Base-by-base conservation (phyloP, 1,140 invertebrate species). In the Drosophila santomea region DNA sequence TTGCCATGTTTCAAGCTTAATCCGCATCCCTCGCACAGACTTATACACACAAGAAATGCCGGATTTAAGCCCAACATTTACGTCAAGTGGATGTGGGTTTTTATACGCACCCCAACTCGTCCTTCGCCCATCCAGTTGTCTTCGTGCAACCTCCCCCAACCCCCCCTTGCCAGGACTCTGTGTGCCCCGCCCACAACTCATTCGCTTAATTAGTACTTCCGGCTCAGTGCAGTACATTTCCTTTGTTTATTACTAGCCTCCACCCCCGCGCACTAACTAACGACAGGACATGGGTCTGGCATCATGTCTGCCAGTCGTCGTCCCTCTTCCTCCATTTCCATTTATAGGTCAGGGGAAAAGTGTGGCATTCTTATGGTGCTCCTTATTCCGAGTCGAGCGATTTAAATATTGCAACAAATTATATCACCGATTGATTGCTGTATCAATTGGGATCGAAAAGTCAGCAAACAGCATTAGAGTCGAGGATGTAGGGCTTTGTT, bases 1-100 rank as follows among this genome's bases (percentile, higher is more conserved):
- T 80, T 85, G 85, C 81, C 74, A 90, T 89, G 85, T 89, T 89
- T 89, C 69, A 89, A 83, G 84, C 84, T 89, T 89, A 89, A 89
- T 84, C 80, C 84, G 84, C 80, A 80, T 62, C 60, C 58, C 52
- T 20, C 17, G 57, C 62, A 59, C 39, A 74, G 23, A 52, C 35
- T 47, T 38, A 50, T 14, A 20, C 50, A 54, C 23, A 48, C 12
- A 74, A 74, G 67, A 74, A 81, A 74, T 61, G 74, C 71, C 77
- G 64, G 76, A 88, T 83, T 89, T 88, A 89, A 88, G 84, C 80
- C 80, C 77, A 89, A 83, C 83, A 89, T 88, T 88, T 89, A 88
- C 83, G 83, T 83, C 83, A 88, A 88, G 80, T 83, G 71, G 84
- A 72, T 83, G 75, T 76, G 74, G 79, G 71, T 73, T 72, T 78